Evolutionary conservation across 2,797 vertebrate species (phyloP), one percentile per base, ranked within the genome.

Genomic region (Sebastes diaconus): DNA sequence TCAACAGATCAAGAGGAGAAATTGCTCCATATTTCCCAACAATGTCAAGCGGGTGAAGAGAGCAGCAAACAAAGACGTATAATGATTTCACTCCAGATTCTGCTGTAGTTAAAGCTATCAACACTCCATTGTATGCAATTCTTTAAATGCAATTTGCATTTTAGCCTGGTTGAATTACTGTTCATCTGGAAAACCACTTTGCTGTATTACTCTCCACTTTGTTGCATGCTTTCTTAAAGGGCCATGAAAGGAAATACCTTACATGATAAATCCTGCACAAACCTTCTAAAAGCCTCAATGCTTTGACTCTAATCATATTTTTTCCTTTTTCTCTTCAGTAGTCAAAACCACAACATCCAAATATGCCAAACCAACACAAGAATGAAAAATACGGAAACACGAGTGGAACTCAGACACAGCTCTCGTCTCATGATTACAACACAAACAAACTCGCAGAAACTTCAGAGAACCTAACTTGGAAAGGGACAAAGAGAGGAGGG

Each of bases 1-100:
- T 90, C 88, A 94, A 85, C 88, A 84, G 89, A 90, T 81, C 50
- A 75, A 82, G 72, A 79, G 32, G 39, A 80, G 63, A 82, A 82
- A 86, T 36, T 42, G 69, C 77, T 72, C 58, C 70, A 34, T 68
- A 64, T 84, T 88, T 84, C 50, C 55, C 14, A 80, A 83, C 81
- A 42, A 84, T 81, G 78, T 78, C 42, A 75, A 81, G 68, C 27
- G 8, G 73, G 73, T 80, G 79, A 81, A 60, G 57, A 81, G 20
- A 57, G 14, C 22, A 75, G 64, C 75, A 74, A 81, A 84, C 74
- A 84, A 74, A 83, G 32, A 71, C 9, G 50, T 10, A 52, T 55
- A 34, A 79, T n/a, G 20, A 65, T 52, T 77, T 81, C n/a, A 50
- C 32, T 54, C 16, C 1, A 32, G n/a, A 55, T 27, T 30, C 22